These are phyloP conservation scores for Paradisaea rubra DNA, from an alignment of 2,113 vertebrate genomes.

Conservation along the genomic window DNA sequence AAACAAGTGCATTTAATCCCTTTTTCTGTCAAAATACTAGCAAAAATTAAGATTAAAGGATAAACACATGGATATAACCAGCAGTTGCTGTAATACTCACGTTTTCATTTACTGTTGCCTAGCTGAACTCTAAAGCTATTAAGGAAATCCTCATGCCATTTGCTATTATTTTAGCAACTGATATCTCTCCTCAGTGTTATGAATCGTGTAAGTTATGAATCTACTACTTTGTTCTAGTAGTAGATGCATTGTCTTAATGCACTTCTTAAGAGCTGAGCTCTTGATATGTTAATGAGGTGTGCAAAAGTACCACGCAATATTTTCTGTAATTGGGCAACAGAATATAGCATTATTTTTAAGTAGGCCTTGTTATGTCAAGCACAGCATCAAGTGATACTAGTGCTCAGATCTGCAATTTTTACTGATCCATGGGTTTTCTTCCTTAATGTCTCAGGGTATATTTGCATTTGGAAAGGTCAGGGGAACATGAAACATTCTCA, in stretches of 20 bases:
- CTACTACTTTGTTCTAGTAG: slow-evolving; percentile 22
- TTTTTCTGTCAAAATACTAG: neutral
- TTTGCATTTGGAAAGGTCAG: slow-evolving; percentile 58
- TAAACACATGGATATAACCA: neutral
- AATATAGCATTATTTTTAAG: slow-evolving; percentile 21
- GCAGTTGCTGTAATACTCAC: neutral
- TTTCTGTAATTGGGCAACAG: slow-evolving; percentile 31
- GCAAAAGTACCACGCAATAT: neutral
- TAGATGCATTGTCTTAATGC: neutral
- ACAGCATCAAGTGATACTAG: neutral
- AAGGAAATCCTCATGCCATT: slow-evolving; percentile 10
- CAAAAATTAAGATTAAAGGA: neutral
- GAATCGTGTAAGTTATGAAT: neutral
- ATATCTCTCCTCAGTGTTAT: neutral
- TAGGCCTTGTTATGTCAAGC: slow-evolving; percentile 15
- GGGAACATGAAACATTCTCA: neutral
- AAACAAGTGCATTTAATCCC: neutral
- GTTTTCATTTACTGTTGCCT: neutral
- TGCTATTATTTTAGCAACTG: slow-evolving; percentile 31
- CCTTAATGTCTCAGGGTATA: neutral
- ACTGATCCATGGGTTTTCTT: slow-evolving; percentile 25
- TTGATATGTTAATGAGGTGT: slow-evolving; percentile 59
- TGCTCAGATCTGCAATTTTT: slow-evolving; percentile 24
- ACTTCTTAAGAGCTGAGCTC: slow-evolving; percentile 28
- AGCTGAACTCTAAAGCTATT: slow-evolving; percentile 19